Evolutionary conservation across 2,888 invertebrate species (phyloP), one percentile per base, ranked within the genome.

Genomic region (Imbricaverruca yamaguchii): DNA sequence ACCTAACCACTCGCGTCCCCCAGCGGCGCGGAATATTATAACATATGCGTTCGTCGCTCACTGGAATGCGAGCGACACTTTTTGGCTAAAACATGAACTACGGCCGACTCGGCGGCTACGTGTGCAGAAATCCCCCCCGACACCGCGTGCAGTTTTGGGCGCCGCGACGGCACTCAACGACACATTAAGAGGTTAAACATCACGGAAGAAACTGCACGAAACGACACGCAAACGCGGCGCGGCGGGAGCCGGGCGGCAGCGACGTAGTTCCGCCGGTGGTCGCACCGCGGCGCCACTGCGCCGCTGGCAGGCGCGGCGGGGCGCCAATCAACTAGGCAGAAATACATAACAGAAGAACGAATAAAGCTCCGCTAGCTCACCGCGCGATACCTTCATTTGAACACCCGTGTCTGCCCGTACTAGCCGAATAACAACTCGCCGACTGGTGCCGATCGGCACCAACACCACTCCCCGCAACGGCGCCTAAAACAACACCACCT

Each of bases 401-500:
- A 13, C 74, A 74, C 74, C 74, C 74, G 74, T 74, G 74, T 69
- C 25, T 6, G 39, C 69, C 69, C 11, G 69, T 15, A 69, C 69
- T 39, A 39, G 39, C 23, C 39, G 69, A 39, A 39, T 15, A 11
- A 69, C 39, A 25, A 7, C 69, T 9, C 10, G 23, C 23, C 23
- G 23, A 9, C 12, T 15, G 3, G 21, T 23, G 7, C n/a, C 65
- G 23, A n/a, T 0, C 11, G 23, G 21, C 9, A 67, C 11, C 15
- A 67, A 67, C 23, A 67, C 13, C 61, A 23, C 23, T 23, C 65
- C 21, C 9, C 9, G 21, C 59, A 59, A 59, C 59, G 0, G 59
- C 59, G 59, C 59, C 12, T 13, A 11, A 59, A 59, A 13, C 59
- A 15, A 59, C 59, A 59, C 15, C 15, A 15, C 11, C 59, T 59